These are phyloP conservation scores for Criorhina ranunculi DNA, from an alignment of 2,888 invertebrate species.

Conservation along the genomic window DNA sequence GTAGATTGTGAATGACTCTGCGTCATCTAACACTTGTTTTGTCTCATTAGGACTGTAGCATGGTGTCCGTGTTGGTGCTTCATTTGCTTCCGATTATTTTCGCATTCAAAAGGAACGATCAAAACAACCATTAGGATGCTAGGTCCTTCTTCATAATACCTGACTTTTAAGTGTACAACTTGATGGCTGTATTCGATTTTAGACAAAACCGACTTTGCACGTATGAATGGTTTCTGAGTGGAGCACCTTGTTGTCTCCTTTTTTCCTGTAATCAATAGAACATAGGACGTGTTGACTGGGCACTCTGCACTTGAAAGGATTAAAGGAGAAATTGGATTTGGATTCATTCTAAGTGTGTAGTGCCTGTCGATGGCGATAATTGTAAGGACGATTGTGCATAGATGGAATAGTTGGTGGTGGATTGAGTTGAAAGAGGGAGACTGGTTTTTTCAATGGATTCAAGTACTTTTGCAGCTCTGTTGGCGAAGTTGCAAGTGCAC, in stretches of 20 bases:
- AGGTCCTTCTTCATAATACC: constrained; percentile 20
- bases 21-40: constrained; percentile 29
- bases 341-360: constrained; percentile 45
- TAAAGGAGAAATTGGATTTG: constrained; percentile 22
- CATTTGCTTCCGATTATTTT: constrained; percentile 40
- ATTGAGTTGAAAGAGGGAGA: neutral
- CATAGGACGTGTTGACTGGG: constrained; percentile 14
- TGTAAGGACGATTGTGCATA: neutral
- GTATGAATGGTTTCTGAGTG: neutral
- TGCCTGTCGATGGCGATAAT: constrained; percentile 38
- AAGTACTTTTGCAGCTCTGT: too few species aligned
- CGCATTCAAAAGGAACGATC: neutral
- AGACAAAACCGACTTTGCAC: constrained; percentile 11
- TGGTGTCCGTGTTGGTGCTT: constrained; percentile 17
- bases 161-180: constrained; percentile 48
- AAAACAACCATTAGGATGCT: constrained; percentile 32
- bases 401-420: neutral
- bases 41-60: constrained; percentile 32
- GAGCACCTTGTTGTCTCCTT: neutral
- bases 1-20: constrained; percentile 13
- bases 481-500: too few species aligned
- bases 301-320: constrained; percentile 11
- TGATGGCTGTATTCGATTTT: constrained; percentile 26
- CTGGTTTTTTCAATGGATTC: too few species aligned
- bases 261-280: constrained; percentile 12